Evolutionary conservation across 2,888 invertebrate genomes (phyloP), one percentile per base, ranked within the genome.

Genomic region (Micoletzkya japonica): DNA sequence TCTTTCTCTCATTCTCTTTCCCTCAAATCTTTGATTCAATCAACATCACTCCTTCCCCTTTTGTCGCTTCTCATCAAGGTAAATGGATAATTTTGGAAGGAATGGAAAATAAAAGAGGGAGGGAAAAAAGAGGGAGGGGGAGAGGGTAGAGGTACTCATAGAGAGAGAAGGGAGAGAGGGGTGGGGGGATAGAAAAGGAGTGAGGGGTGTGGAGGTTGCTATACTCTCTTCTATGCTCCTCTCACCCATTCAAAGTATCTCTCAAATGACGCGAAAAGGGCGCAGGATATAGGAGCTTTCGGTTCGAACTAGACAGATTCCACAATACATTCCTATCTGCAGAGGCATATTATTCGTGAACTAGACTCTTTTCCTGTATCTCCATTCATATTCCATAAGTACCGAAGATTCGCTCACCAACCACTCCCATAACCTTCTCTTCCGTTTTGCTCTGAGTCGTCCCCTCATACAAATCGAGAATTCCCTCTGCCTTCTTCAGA

Each of bases 391-490:
- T 44, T 44, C 49, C 14, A 44, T n/a, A n/a, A n/a, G n/a, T n/a
- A n/a, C n/a, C n/a, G n/a, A n/a, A 54, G 37, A 20, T 14, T 36
- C 30, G 56, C 66, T 50, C 39, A 77, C 81, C 83, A 71, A 79
- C 83, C 39, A 78, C 69, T 39, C 83, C 80, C 77, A 85, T 74
- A 20, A 78, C 37, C n/a, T 75, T 74, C 52, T 75, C 75, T 44
- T 77, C 73, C 32, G 72, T 71, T 58, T 78, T 79, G 24, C 74
- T 73, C 56, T 79, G 74, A 1, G 79, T 74, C 4, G 78, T 75
- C 54, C 77, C 79, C 71, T 85, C 85, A 66, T 79, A 85, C 3
- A 79, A 78, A n/a, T 82, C 77, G 36, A 85, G 79, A 32, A 85
- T 78, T 26, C 78, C 74, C 56, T 81, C 81, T 7, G 80, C 81